Evolutionary conservation across 2,113 vertebrate genomes (phyloP), one percentile per base, ranked within the genome.

Genomic region (Motacilla tschutschensis): DNA sequence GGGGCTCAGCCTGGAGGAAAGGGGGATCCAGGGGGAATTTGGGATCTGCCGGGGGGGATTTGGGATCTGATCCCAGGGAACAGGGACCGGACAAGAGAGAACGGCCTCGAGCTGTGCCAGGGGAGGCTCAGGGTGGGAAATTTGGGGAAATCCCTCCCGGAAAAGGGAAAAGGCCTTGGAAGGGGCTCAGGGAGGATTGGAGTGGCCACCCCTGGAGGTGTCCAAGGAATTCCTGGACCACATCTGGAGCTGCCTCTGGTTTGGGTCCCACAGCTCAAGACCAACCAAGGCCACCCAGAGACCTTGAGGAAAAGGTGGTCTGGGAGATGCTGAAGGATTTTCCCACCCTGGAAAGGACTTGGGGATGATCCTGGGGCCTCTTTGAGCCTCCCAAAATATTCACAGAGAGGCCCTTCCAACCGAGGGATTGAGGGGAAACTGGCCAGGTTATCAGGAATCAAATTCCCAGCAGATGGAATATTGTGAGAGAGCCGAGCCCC

Each of bases 401-500:
- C 6, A 4, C 3, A 22, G 62, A 36, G 20, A 71, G 2, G 5
- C 1, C 58, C 12, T 66, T 62, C 57, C 63, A 29, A 11, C 3
- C 17, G 26, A 51, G 47, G 31, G 43, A 25, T 22, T 0, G 16
- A 72, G 17, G 33, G 8, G n/a, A 57, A 65, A 12, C 31, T 2
- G 19, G 6, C 14, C 14, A 24, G 12, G 17, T 38, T 18, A 22
- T 35, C 0, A 0, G 28, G 47, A 48, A 36, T 18, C 14, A 41
- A 69, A 24, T 18, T 48, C 43, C 43, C 16, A 3, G 33, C 14
- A 21, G 33, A 8, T 17, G 10, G n/a, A 36, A 47, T 17, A 3
- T 14, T 4, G 12, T 2, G 12, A 1, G 2, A 3, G 2, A 38
- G 3, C n/a, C 29, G n/a, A 74, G 4, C 7, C 4, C 1, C n/a